These are phyloP conservation scores for Apostichopus leukothele DNA, from an alignment of 53 echinoderm and acorn worm species.

Conservation along the genomic window DNA sequence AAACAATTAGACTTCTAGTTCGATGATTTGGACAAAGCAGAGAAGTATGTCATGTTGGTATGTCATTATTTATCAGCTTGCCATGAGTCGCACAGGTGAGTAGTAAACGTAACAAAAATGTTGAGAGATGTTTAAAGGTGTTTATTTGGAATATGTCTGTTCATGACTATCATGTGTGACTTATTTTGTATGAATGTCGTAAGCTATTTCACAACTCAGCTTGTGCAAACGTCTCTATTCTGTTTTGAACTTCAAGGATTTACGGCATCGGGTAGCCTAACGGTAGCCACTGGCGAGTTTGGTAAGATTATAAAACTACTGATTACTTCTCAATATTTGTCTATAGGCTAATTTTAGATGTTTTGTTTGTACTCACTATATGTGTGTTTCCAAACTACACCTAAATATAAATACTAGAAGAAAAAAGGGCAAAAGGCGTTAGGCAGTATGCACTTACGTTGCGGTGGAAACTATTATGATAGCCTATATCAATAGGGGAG, in stretches of 20 bases:
- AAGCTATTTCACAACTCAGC: background rate
- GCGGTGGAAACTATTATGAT: no score
- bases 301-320: no score
- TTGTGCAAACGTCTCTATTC: background rate
- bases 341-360: no score
- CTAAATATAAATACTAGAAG: no score
- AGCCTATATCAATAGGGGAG: no score
- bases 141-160: conserved; percentile 30
- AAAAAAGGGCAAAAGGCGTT: no score
- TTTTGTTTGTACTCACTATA: no score
- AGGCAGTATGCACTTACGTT: no score
- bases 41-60: conserved; percentile 39
- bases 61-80: conserved; percentile 22
- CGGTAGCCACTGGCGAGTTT: no score
- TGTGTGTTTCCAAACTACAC: no score
- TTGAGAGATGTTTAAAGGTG: conserved; percentile 4
- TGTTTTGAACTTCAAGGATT: background rate
- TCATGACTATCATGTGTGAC: background rate
- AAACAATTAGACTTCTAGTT: background rate
- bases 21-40: background rate
- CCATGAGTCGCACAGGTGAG: conserved; percentile 31
- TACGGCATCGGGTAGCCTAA: no score
- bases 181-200: background rate
- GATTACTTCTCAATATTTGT: no score
- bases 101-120: conserved; percentile 3